Conservation (phyloP, 2,797 vertebrate genomes). For the Parotocinclus haroldoi region DNA sequence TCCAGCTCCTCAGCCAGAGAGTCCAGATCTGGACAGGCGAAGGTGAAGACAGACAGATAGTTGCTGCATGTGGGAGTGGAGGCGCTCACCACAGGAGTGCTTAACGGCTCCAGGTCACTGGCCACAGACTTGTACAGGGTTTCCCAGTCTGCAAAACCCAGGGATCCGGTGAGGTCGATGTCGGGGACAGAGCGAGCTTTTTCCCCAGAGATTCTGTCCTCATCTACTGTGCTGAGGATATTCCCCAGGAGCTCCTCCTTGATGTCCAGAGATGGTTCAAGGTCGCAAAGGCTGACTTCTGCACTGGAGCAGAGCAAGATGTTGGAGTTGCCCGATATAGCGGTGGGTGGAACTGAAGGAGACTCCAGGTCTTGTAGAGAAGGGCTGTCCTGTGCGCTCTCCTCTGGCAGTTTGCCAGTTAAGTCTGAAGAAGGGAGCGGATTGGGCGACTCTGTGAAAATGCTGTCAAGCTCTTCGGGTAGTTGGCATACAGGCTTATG, state of each 20-base stretch:
- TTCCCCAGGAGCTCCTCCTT: conserved; percentile 88
- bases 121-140: conserved; percentile 83
- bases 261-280: conserved; percentile 80
- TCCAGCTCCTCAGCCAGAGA: conserved; percentile 84
- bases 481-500: conserved; percentile 91
- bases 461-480: conserved; percentile 80
- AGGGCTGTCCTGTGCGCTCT: conserved; percentile 64
- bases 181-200: conserved; percentile 93
- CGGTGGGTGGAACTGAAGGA: conserved; percentile 68
- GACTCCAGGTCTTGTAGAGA: conserved; percentile 74
- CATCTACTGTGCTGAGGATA: conserved; percentile 71
- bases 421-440: conserved; percentile 58
- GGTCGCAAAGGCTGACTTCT: conserved; percentile 74
- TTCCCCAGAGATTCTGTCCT: conserved; percentile 72
- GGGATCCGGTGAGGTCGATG: conserved; percentile 89
- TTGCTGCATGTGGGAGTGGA: conserved; percentile 90
- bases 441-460: conserved; percentile 79
- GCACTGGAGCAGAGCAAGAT: conserved; percentile 77
- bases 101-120: conserved; percentile 90
- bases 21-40: conserved; percentile 90
- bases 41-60: conserved; percentile 92
- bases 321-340: conserved; percentile 79
- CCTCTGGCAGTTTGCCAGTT: conserved; percentile 63
- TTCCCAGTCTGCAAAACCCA: conserved; percentile 96
- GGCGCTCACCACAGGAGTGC: conserved; percentile 87